Base-by-base conservation (phyloP, 2,888 invertebrate genomes). In the Pristionchus mayeri region DNA sequence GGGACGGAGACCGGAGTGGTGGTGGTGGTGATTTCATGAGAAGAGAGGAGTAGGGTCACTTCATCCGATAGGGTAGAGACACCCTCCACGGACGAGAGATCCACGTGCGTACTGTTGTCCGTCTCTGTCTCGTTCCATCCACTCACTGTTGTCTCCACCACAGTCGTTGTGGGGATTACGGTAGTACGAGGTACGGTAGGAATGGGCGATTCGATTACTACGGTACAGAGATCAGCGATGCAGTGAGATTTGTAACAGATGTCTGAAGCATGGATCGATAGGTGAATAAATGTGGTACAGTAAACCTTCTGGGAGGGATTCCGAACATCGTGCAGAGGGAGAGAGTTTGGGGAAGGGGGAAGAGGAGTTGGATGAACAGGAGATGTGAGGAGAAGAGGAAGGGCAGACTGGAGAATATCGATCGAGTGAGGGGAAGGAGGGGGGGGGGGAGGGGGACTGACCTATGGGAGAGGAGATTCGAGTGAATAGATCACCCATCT, bases 401-500 rank as follows among this genome's bases (percentile, higher is more conserved):
- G 79, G 79, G 54, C 79, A 79, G 2, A n/a, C 79, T 79, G 54
- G 24, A 79, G 37, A 44, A 30, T 34, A 79, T 54, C n/a, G 79
- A 79, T 34, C 54, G 37, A 18, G 6, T 3, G 48, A 44, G 63
- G 27, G 63, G 63, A 63, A 63, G 27, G 24, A 63, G 11, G 27
- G 63, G 24, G 63, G 27, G 27, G n/a, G 63, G 27, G 13, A 18
- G 27, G n/a, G n/a, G 16, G 9, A 76, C 76, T 50, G 6, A 76
- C 76, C 27, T 48, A 76, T 48, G 16, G 76, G 50, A 48, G 48
- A 50, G 6, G 76, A 76, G 24, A 76, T 48, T 50, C 48, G 48
- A 27, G 50, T 76, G 79, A 79, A 52, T 21, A 79, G 54, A 40
- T 79, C 79, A 30, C 54, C 79, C 79, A 79, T 79, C 30, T 79